These are phyloP conservation scores for Alcis repandata DNA, from an alignment of 2,888 invertebrate species.

Conservation along the genomic window DNA sequence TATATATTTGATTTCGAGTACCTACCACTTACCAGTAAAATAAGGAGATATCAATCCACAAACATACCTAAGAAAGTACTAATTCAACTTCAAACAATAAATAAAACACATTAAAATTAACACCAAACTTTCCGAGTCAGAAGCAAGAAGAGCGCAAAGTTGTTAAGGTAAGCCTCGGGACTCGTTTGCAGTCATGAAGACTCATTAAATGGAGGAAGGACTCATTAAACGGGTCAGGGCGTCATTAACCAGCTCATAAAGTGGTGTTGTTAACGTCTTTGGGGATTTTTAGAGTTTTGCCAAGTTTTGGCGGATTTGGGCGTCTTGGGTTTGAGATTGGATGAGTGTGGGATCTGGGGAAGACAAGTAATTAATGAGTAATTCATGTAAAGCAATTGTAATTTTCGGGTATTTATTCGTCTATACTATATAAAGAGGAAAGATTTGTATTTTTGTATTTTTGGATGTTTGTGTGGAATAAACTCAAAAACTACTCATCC, in stretches of 20 bases:
- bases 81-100: constrained; percentile 6
- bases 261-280: constrained; percentile 30
- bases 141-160: constrained; percentile 59
- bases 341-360: no score
- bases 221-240: constrained; percentile 68
- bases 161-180: constrained; percentile 63
- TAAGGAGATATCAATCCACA: no score
- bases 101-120: constrained; percentile 25
- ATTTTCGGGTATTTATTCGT: no score
- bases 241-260: constrained; percentile 64
- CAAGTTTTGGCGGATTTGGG: constrained; percentile 31
- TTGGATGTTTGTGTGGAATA: no score
- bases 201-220: constrained; percentile 68
- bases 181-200: constrained; percentile 71
- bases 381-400: no score
- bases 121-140: constrained; percentile 18
- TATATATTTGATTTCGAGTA: no score
- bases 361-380: no score
- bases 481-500: no score
- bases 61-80: no score
- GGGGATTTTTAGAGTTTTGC: constrained; percentile 44
- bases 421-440: no score
- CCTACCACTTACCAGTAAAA: no score
- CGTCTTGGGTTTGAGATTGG: constrained; percentile 8
- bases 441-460: no score